phyloP scores from a whole-genome alignment of 2,888 invertebrate genomes.

The Andrena fulva region DNA sequence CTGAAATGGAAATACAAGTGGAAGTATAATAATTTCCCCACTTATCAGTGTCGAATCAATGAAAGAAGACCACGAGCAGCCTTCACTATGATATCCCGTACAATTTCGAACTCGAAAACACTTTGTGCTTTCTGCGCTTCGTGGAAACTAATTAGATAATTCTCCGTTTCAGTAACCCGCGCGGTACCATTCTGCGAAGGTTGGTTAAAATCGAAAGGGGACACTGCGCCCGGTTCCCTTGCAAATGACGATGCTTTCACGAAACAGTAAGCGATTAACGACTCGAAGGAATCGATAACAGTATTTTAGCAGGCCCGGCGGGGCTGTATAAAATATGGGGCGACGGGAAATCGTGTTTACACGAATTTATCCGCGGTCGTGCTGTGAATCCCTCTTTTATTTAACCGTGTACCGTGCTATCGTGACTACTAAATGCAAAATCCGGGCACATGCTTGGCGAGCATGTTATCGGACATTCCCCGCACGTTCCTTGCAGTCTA shows the following conservation, averaged over 20 bases:
- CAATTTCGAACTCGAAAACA: no score
- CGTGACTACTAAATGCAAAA: conserved; percentile 56
- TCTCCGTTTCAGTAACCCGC: neutral
- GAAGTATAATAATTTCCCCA: no score
- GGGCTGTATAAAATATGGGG: conserved; percentile 9
- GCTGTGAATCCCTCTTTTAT: conserved; percentile 43
- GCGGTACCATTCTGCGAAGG: neutral
- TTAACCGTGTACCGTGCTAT: conserved; percentile 36
- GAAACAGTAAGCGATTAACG: neutral
- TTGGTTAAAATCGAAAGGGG: neutral
- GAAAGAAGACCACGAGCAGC: no score
- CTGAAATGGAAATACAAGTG: no score
- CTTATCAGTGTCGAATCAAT: no score
- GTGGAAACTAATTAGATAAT: no score
- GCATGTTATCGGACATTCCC: conserved; percentile 52
- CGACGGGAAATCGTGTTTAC: conserved; percentile 35
- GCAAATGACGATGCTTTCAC: neutral
- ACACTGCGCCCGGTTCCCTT: neutral
- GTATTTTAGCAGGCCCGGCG: neutral
- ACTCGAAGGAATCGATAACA: conserved; percentile 14
- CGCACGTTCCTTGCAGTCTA: conserved; percentile 49
- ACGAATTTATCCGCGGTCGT: conserved; percentile 28
- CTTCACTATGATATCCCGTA: no score
- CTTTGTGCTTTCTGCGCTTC: no score
- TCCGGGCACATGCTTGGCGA: conserved; percentile 20